A percentile compares a stretch with the other conserved stretches of the same genome.
phyloP scores from a whole-genome alignment of 2,113 vertebrate species.

The Pollimyrus isidori region DNA sequence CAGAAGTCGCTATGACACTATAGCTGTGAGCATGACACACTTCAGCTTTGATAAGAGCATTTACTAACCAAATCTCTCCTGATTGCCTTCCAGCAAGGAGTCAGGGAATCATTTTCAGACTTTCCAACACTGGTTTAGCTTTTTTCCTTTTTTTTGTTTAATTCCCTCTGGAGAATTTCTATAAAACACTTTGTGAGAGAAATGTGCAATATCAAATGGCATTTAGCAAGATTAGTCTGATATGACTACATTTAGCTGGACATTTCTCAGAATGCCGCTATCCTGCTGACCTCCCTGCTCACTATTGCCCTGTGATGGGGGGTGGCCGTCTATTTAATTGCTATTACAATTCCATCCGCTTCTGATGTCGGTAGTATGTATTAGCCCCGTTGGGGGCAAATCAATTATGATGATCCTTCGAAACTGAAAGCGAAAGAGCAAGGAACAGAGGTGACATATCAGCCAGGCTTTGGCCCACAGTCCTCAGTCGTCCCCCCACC shows the following conservation, averaged over 20 bases:
- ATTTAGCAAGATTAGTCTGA: background rate
- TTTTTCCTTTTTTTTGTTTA: conserved; percentile 20
- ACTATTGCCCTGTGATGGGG: background rate
- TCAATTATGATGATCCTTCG: conserved; percentile 9
- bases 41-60: conserved; percentile 5
- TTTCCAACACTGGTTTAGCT: background rate
- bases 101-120: conserved; percentile 8
- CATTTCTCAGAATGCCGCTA: background rate
- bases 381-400: background rate
- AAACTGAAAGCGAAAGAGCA: background rate
- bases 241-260: background rate
- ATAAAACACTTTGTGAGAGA: background rate
- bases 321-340: background rate
- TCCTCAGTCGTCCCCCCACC: background rate
- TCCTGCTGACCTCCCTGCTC: background rate
- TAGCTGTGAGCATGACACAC: background rate
- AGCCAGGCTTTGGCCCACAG: background rate
- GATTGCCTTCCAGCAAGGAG: conserved; percentile 11
- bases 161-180: conserved; percentile 1
- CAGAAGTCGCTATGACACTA: background rate
- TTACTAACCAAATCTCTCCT: conserved; percentile 4
- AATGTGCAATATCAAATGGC: background rate
- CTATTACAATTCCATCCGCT: background rate
- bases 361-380: background rate
- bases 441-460: conserved; percentile 7